phyloP scores from a whole-genome alignment of 1,140 invertebrate genomes.

The Drosophila mauritiana region DNA sequence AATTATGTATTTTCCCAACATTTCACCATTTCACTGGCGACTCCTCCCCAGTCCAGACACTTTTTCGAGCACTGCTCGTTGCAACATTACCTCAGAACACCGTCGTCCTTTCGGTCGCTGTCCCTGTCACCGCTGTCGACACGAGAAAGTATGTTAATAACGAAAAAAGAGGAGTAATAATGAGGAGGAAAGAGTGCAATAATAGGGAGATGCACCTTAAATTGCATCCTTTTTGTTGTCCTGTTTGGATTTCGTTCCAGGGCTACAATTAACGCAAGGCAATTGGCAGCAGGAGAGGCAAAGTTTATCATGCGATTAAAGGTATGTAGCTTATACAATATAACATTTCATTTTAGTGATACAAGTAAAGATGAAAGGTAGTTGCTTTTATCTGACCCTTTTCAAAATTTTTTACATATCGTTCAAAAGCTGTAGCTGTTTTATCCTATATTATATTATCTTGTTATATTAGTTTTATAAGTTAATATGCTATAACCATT shows the following conservation, averaged over 20 bases:
- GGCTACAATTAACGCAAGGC: conserved; percentile 17
- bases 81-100: conserved; percentile 42
- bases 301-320: no score
- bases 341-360: neutral
- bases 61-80: conserved; percentile 7
- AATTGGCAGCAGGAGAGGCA: neutral
- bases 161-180: conserved; percentile 8
- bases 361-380: neutral
- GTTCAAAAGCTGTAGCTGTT: no score
- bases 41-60: conserved; percentile 11
- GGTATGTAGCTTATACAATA: neutral
- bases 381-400: conserved; percentile 1
- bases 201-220: conserved; percentile 18
- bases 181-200: conserved; percentile 4
- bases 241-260: conserved; percentile 6
- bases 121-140: conserved; percentile 19
- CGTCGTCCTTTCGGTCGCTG: conserved; percentile 36
- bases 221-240: conserved; percentile 17
- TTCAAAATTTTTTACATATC: neutral
- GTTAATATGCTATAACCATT: no score
- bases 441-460: neutral
- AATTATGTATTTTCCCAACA: conserved; percentile 78
- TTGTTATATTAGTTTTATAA: neutral
- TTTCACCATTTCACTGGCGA: conserved; percentile 22
- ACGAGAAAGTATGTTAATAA: conserved; percentile 37